Base-by-base conservation (phyloP, 2,888 invertebrate genomes). In the Ophion costatus region DNA sequence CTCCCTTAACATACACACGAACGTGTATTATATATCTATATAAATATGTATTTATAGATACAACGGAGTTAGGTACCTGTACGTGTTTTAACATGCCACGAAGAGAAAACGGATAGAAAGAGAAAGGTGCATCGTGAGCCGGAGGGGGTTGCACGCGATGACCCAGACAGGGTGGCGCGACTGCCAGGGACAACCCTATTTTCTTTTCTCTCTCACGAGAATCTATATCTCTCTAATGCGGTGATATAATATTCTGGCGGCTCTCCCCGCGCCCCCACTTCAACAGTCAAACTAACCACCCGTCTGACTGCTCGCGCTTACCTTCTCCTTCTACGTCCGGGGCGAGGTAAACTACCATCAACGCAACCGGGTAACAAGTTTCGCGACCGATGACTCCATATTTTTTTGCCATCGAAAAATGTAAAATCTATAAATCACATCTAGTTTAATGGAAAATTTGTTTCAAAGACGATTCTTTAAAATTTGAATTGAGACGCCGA, bases 111-210 rank as follows among this genome's bases (percentile, higher is more conserved):
- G 76, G 38, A 82, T 69, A 82, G 73, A 69, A 81, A 86, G 75
- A 82, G 73, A 69, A 81, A 86, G 75, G 75, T 81, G 80, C 80
- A 77, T 81, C 73, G 82, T 80, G 87, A 79, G 57, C 57, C 17
- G 61, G 20, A 73, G 57, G 56, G 87, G 88, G 88, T 90, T 87
- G 88, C 91, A 91, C 91, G 91, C 91, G 91, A 91, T 91, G 91
- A 91, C 91, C 91, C 90, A 91, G 91, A 91, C 91, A 91, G 90
- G 87, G 88, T 88, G 91, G 91, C 91, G 91, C 91, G 91, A 91
- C 91, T 89, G 79, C 69, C 76, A 79, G 82, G 76, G 78, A 73
- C 75, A 78, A 61, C 71, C 76, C 73, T 79, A 81, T 61, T 80
- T 82, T 78, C 78, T 80, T 82, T 77, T 78, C 57, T 80, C 33